A percentile compares a stretch with the other conserved stretches of the same genome.
Evolutionary conservation across 1,140 invertebrate species (phyloP).

Genomic region (Venturia canescens): DNA sequence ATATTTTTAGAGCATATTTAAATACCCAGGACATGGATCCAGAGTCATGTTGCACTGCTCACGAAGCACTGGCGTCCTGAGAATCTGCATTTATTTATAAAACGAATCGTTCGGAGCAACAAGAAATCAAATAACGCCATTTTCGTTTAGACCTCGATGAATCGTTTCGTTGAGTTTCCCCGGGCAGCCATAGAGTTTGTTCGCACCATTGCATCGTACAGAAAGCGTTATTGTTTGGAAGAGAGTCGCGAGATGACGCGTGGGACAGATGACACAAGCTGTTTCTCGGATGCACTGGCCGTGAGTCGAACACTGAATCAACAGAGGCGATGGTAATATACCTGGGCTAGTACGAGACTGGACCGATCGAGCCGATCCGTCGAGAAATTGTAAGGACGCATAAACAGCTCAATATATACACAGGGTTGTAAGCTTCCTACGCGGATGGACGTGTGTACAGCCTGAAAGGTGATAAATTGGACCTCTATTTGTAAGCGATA

Average conservation of each 20-base stretch:
- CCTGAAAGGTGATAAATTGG: too few species aligned
- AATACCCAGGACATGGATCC: too few species aligned
- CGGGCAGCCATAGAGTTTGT: not conserved
- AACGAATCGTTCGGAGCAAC: too few species aligned
- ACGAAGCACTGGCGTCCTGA: too few species aligned
- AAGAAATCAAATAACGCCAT: not conserved
- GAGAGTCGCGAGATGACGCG: too few species aligned
- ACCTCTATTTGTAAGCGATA: too few species aligned
- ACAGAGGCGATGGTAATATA: conserved; percentile 10
- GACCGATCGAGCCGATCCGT: not conserved
- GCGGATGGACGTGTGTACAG: too few species aligned
- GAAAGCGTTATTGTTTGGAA: not conserved
- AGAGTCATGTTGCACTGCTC: too few species aligned
- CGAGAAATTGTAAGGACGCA: conserved; percentile 19
- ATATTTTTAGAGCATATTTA: too few species aligned
- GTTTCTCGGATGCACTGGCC: not conserved
- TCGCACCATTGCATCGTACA: not conserved
- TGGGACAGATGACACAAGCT: not conserved
- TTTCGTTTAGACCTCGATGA: not conserved
- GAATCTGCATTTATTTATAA: too few species aligned
- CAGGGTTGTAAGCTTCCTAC: not conserved
- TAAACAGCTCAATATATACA: not conserved
- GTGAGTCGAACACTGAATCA: conserved; percentile 22
- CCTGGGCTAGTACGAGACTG: not conserved
- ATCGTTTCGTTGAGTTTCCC: not conserved